Evolutionary conservation across 2,888 invertebrate genomes (phyloP), one percentile per base, ranked within the genome.

Genomic region (Drosophila rellima): DNA sequence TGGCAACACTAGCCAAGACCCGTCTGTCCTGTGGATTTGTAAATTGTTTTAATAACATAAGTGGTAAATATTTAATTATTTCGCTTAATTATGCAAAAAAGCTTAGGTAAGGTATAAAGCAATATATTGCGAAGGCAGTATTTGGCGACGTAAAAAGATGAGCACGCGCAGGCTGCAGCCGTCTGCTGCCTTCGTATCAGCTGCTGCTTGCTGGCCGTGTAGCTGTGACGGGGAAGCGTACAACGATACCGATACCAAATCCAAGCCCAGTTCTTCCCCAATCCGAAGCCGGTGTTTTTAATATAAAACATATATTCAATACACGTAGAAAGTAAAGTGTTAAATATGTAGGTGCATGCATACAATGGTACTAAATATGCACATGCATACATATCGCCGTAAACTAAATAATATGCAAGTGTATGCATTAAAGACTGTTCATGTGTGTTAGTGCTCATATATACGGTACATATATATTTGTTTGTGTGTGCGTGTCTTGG

Each of bases 131-230:
- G 1, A 20, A 35, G 10, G 8, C 20, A 18, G 40, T 26, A 39
- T 39, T 66, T 66, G 59, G 65, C 64, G 66, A 70, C 66, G 70
- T 69, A 76, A 68, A 68, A 82, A 74, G 50, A 31, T 56, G 65
- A 86, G 84, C 84, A 83, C 83, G 84, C 84, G 80, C 81, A 83
- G 70, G 64, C 73, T 68, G 57, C 42, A 55, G 57, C 50, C 63
- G 74, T 75, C 63, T 62, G 62, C 66, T 60, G 57, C 55, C 62
- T 44, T 60, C 66, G 61, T 72, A 86, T 86, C 82, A 86, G 82
- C 81, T 82, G 81, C 86, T 56, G 35, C 54, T 54, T 42, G 51
- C 65, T 26, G 20, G 45, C 52, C 51, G 18, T n/a, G 20, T 61
- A 52, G 31, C 63, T 67, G 55, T 63, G 44, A 62, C 70, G 69